Percentiles rank a stretch among this genome's conserved stretches.
Conservation (phyloP, 2,113 vertebrate species). For the Perognathus longimembris region DNA sequence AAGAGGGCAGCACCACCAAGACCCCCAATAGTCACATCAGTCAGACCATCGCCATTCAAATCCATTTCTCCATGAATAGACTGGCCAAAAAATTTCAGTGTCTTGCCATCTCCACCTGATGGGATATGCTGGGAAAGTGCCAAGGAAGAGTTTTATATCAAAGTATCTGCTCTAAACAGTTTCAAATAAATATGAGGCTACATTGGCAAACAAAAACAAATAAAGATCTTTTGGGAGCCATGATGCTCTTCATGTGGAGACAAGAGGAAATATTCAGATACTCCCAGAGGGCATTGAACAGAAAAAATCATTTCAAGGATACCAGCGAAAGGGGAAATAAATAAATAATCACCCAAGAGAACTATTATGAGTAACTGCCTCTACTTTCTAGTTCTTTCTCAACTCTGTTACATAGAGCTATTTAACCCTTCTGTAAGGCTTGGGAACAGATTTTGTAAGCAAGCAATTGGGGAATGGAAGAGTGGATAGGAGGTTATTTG, state of each 20-base stretch:
- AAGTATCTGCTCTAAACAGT: neutral
- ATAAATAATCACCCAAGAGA: neutral
- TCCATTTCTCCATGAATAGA: constrained; percentile 98
- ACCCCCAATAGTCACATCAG: constrained; percentile 97
- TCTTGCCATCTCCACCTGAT: constrained; percentile 94
- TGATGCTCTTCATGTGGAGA: neutral
- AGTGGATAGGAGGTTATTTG: neutral
- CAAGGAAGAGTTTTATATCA: constrained; percentile 11
- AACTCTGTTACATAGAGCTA: neutral
- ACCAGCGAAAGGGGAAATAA: neutral
- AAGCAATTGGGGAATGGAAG: neutral
- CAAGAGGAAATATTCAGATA: neutral
- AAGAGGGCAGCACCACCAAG: constrained; percentile 96
- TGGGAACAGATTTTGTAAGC: neutral
- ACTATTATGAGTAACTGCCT: neutral
- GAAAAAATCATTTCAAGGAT: constrained; percentile 30
- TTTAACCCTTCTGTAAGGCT: neutral
- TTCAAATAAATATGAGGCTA: constrained; percentile 6
- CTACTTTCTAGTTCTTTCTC: neutral
- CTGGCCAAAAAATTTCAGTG: constrained; percentile 97
- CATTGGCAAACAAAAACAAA: neutral
- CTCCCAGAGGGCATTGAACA: neutral
- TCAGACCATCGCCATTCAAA: constrained; percentile 95
- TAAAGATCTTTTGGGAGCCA: neutral
- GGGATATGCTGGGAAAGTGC: constrained; percentile 90